Evolutionary conservation across 2,797 vertebrate genomes (phyloP).

Genomic region (Sciurus carolinensis): DNA sequence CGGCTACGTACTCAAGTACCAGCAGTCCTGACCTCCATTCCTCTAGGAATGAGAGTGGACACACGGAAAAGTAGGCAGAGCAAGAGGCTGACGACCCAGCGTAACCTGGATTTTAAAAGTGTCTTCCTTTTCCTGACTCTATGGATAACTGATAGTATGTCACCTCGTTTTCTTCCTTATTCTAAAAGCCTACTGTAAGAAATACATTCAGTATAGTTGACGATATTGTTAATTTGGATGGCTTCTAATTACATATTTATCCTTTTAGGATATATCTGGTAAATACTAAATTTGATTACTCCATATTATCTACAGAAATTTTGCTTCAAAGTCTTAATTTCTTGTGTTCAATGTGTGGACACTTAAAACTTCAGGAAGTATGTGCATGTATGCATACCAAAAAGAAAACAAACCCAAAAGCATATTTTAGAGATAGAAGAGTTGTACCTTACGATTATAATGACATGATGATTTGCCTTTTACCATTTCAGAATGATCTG

Average conservation of each 20-base stretch:
- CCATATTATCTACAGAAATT: neutral
- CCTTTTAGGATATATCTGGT: neutral
- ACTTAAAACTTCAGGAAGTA: neutral
- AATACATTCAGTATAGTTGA: neutral
- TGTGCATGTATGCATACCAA: neutral
- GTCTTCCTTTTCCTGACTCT: neutral
- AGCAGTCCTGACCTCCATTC: neutral
- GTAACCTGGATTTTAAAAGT: neutral
- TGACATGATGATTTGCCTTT: neutral
- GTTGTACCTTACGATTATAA: neutral
- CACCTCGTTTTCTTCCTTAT: neutral
- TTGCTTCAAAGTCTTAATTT: neutral
- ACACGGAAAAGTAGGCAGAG: too few species aligned
- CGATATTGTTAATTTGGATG: neutral
- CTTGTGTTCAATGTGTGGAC: neutral
- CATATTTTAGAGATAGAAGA: neutral
- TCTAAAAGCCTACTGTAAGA: neutral
- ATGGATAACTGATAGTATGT: neutral
- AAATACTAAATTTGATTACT: neutral
- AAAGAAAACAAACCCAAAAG: too few species aligned
- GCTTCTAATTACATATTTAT: neutral
- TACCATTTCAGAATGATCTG: neutral
- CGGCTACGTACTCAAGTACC: too few species aligned
- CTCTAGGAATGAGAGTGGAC: accelerated
- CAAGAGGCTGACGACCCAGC: neutral